Conservation (phyloP, 2,888 invertebrate species). For the Pseudeuparius sepicola region DNA sequence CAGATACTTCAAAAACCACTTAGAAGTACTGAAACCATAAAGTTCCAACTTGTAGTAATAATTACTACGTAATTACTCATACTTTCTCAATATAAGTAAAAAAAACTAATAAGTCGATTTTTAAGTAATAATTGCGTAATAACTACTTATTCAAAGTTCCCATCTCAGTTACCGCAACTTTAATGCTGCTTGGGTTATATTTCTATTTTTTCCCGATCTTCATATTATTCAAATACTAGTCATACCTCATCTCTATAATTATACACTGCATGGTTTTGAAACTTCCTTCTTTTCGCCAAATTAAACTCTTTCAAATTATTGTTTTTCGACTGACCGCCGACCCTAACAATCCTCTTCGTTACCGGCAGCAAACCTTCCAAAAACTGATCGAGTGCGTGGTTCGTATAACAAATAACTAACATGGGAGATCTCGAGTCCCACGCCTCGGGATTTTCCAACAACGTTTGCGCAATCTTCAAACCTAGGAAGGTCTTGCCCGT, state of each 20-base stretch:
- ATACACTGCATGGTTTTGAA: constrained; percentile 9
- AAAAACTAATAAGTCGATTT: too few species aligned
- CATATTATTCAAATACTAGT: constrained; percentile 4
- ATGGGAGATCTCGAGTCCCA: constrained; percentile 48
- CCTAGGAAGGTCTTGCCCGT: constrained; percentile 80
- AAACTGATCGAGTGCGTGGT: constrained; percentile 81
- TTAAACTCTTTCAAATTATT: constrained; percentile 38
- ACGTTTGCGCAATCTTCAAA: constrained; percentile 57
- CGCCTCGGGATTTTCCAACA: constrained; percentile 47
- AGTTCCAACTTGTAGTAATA: too few species aligned
- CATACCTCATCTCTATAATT: constrained; percentile 15
- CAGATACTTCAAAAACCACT: too few species aligned
- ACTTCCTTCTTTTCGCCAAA: constrained; percentile 7
- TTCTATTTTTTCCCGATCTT: too few species aligned
- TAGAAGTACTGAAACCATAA: too few species aligned
- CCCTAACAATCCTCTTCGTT: constrained; percentile 52
- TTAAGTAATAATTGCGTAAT: too few species aligned
- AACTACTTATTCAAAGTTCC: too few species aligned
- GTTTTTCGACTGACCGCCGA: constrained; percentile 43
- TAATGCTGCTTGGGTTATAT: too few species aligned
- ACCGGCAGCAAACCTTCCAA: constrained; percentile 54
- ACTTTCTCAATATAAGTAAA: too few species aligned
- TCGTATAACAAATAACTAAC: constrained; percentile 72
- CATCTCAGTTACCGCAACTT: too few species aligned
- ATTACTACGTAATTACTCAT: too few species aligned